A percentile compares a stretch with the other conserved stretches of the same genome.
Evolutionary conservation across 2,113 vertebrate species (phyloP).

Genomic region (Eptatretus burgeri): DNA sequence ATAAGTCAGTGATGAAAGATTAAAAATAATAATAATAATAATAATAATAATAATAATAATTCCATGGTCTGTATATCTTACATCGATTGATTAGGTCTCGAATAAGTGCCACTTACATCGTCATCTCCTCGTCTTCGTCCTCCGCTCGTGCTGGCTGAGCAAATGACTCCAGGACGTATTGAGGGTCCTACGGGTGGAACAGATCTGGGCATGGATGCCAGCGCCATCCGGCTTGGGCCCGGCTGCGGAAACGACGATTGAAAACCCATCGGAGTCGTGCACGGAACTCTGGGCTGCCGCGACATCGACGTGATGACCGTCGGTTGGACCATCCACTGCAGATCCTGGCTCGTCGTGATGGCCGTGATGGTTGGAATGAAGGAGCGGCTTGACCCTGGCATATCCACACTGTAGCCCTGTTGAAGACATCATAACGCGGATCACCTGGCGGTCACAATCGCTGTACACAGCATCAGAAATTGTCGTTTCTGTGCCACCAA

Average conservation of each 20-base stretch:
- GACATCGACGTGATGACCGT: constrained; percentile 42
- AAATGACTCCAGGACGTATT: neutral
- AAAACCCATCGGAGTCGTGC: neutral
- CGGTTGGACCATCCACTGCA: constrained; percentile 72
- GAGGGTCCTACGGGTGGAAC: neutral
- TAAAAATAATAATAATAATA: too few relatives aligned
- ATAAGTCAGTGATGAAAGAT: too few relatives aligned
- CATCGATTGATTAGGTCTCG: neutral
- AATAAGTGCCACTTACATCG: neutral
- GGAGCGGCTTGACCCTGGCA: constrained; percentile 39
- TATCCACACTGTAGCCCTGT: constrained; percentile 51
- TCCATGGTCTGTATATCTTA: too few relatives aligned
- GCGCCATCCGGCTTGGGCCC: constrained; percentile 5
- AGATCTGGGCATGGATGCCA: neutral
- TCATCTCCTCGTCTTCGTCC: constrained; percentile 3
- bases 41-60: too few relatives aligned
- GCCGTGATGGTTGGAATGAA: constrained; percentile 65
- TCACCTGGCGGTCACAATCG: too few relatives aligned
- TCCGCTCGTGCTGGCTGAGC: neutral
- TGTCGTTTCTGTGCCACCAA: too few relatives aligned
- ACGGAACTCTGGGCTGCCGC: constrained; percentile 23
- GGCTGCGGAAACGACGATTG: neutral
- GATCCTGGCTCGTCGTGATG: constrained; percentile 41
- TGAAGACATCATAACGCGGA: too few relatives aligned
- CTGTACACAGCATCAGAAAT: too few relatives aligned